Conservation (phyloP, 92 coral and sea anemone genomes). For the Zoanthus sociatus region DNA sequence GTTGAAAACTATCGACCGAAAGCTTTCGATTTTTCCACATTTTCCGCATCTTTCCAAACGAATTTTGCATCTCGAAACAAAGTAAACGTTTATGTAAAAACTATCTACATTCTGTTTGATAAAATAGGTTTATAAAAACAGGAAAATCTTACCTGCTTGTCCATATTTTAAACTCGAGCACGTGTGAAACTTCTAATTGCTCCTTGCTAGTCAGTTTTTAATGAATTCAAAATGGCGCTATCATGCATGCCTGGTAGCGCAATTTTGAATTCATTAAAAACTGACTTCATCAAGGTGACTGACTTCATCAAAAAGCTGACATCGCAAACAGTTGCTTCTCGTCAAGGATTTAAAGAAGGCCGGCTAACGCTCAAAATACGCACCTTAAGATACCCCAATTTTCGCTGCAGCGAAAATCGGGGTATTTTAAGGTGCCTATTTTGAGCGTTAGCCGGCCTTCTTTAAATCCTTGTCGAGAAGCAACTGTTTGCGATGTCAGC, state of each 20-base stretch:
- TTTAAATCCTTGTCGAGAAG: no score
- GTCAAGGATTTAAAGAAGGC: no score
- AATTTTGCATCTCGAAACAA: conserved; percentile 4
- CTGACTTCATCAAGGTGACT: no score
- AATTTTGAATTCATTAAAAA: no score
- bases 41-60: background rate
- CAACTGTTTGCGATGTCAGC: no score
- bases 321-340: no score
- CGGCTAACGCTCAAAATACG: no score
- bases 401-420: conserved; percentile 43
- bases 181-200: conserved; percentile 55
- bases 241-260: conserved; percentile 30
- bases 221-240: conserved; percentile 65
- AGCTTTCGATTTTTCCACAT: background rate
- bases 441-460: no score
- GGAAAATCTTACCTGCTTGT: conserved; percentile 57
- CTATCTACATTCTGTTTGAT: conserved; percentile 18
- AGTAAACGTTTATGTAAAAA: background rate
- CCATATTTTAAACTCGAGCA: conserved; percentile 51
- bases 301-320: no score
- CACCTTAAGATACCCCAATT: no score
- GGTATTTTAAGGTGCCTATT: conserved; percentile 50
- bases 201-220: conserved; percentile 48
- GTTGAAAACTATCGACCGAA: background rate
- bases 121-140: conserved; percentile 14